A percentile compares a stretch with the other conserved stretches of the same genome.
Evolutionary conservation across 2,113 vertebrate genomes (phyloP).

Genomic region (Cercocebus atys): DNA sequence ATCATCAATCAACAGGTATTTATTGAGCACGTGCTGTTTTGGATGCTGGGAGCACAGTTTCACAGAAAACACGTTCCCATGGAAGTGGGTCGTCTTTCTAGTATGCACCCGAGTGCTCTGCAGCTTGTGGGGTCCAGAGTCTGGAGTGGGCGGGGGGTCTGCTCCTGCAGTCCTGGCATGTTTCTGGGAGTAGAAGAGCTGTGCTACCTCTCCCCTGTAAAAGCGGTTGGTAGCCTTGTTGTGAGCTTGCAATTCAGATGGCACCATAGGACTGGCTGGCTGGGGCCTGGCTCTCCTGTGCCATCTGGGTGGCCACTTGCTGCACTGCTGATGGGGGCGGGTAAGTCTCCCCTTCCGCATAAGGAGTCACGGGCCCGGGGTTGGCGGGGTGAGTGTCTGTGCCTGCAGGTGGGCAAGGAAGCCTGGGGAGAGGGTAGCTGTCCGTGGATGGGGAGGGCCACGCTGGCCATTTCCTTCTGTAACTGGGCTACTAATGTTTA

Average conservation of each 20-base stretch:
- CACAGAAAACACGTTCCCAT: fast-evolving
- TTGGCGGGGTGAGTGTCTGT: background rate
- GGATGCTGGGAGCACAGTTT: fast-evolving
- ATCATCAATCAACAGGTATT: fast-evolving
- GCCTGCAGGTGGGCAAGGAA: background rate
- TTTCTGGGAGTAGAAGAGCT: background rate
- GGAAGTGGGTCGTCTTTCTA: background rate
- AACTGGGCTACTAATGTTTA: fast-evolving
- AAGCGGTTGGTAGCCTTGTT: no score
- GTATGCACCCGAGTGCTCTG: fast-evolving
- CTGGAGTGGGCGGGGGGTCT: background rate
- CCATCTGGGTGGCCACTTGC: fast-evolving
- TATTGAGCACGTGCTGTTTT: fast-evolving
- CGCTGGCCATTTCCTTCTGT: background rate
- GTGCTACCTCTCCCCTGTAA: background rate
- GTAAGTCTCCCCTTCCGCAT: no score
- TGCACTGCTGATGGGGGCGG: background rate
- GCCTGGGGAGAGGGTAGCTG: background rate
- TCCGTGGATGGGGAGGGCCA: fast-evolving
- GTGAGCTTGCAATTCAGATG: background rate
- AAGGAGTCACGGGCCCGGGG: fast-evolving
- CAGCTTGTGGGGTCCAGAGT: background rate
- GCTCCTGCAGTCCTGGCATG: fast-evolving
- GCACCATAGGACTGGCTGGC: fast-evolving
- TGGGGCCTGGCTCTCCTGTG: background rate